Evolutionary conservation across 2,113 vertebrate species (phyloP).

Genomic region (human): GRCh38 chr17:61662001-61662500

Average conservation of each 20-base stretch:
- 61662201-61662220: background rate
- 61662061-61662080: background rate
- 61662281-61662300: slow-evolving; percentile 16
- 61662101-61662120: background rate
- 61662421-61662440: background rate
- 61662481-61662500: background rate
- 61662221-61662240: background rate
- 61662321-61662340: background rate
- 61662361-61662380: background rate
- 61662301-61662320: background rate
- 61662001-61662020: slow-evolving; percentile 35
- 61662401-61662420: background rate
- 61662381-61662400: slow-evolving; percentile 27
- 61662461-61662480: background rate
- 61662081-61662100: slow-evolving; percentile 3
- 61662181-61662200: background rate
- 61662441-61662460: background rate
- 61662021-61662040: background rate
- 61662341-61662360: background rate
- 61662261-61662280: background rate
- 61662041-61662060: background rate
- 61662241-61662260: background rate
- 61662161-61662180: slow-evolving; percentile 41
- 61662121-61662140: slow-evolving; percentile 18
- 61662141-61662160: slow-evolving; percentile 17